phyloP scores from a whole-genome alignment of 2,888 invertebrate genomes.

The Xestia c-nigrum region DNA sequence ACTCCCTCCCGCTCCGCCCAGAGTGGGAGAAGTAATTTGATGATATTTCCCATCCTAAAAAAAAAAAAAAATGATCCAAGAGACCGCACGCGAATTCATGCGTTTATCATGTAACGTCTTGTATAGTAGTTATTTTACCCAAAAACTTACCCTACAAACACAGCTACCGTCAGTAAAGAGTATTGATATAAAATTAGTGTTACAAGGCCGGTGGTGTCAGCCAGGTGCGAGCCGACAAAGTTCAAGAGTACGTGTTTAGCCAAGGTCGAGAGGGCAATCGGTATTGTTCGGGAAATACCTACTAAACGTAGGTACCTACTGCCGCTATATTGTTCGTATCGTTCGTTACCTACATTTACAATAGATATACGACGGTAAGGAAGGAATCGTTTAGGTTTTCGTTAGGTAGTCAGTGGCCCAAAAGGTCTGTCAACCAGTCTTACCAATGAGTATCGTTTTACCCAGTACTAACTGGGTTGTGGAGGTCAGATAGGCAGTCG shows the following conservation, averaged over 20 bases:
- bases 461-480: too few relatives aligned
- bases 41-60: too few relatives aligned
- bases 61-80: too few relatives aligned
- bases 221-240: conserved; percentile 40
- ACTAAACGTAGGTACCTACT: neutral
- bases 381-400: too few relatives aligned
- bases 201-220: conserved; percentile 54
- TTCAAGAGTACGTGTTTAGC: conserved; percentile 48
- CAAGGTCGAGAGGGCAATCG: conserved; percentile 48
- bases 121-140: neutral
- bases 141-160: neutral
- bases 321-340: neutral
- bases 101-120: neutral
- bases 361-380: neutral
- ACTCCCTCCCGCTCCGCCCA: too few relatives aligned
- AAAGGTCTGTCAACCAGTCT: too few relatives aligned
- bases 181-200: conserved; percentile 28
- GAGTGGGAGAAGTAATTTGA: too few relatives aligned
- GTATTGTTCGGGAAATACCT: conserved; percentile 38
- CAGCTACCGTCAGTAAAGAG: conserved; percentile 4
- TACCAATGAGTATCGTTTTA: too few relatives aligned
- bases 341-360: neutral
- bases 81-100: neutral
- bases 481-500: too few relatives aligned
- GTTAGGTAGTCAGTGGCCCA: neutral